Evolutionary conservation across 2,113 vertebrate species (phyloP), one percentile per base, ranked within the genome.

Genomic region (Colius striatus): DNA sequence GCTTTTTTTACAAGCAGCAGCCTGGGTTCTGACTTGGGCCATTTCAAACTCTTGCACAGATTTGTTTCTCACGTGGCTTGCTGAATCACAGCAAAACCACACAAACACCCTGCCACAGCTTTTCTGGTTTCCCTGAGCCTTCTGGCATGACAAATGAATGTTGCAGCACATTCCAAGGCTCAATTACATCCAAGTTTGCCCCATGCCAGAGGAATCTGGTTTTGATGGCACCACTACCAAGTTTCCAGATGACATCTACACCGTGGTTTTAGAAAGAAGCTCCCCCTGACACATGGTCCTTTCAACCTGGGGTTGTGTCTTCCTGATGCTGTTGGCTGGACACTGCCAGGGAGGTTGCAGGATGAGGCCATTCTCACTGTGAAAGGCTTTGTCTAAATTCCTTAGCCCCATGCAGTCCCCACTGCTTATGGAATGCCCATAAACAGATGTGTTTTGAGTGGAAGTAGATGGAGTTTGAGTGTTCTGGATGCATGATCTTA

Each of bases 141-240:
- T 65, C 76, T 92, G 94, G 55, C 86, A 80, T 0, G 0, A 50
- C 16, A 50, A 25, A 1, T 36, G 51, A 83, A 45, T 43, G 7
- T 48, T 50, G 51, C 76, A 89, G 84, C 89, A 91, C n/a, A 89
- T 94, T 58, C 86, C 91, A 71, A 36, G 76, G 68, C 80, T 77
- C 84, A 13, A 0, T 14, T 50, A 27, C 68, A 80, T 3, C 41
- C 90, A 63, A 25, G 36, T 43, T 82, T 81, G 84, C 55, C 87
- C 84, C 2, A 14, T 3, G 1, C 45, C 62, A 22, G 51, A 67
- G 53, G 43, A 68, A 50, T 54, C 57, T 85, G 72, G 3, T 22
- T 83, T 89, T 29, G 45, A 53, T 38, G 62, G 19, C n/a, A 4
- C 29, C n/a, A 1, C 29, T 48, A 62, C 55, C 30, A 30, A 34